A percentile compares a stretch with the other conserved stretches of the same genome.
Evolutionary conservation across 1,140 invertebrate species (phyloP).

Genomic region (Lerema accius): DNA sequence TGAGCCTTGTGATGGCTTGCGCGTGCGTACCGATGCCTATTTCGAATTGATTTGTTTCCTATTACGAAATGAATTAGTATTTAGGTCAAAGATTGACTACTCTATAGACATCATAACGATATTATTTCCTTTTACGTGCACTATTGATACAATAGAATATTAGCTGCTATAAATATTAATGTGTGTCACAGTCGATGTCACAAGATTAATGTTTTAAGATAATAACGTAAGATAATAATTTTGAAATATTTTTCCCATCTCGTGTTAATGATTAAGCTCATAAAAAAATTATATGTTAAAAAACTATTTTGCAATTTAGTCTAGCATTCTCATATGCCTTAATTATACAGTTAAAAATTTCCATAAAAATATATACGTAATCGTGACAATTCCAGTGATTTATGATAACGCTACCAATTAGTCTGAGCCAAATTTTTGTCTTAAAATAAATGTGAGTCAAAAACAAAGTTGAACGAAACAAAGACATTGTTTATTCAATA

Average conservation of each 20-base stretch:
- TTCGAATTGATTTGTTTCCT: conserved; percentile 68
- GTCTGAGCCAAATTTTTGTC: background rate
- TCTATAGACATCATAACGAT: conserved; percentile 1
- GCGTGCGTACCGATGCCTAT: conserved; percentile 62
- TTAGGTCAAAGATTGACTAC: conserved; percentile 24
- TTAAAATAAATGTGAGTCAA: background rate
- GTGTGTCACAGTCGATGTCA: background rate
- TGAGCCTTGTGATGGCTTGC: conserved; percentile 49
- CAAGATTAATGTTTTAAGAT: too few relatives aligned
- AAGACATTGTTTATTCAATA: background rate
- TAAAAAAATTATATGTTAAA: too few relatives aligned
- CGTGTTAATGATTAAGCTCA: too few relatives aligned
- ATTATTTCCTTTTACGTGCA: conserved; percentile 24
- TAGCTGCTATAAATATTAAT: background rate
- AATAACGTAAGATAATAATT: too few relatives aligned
- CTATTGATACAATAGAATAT: conserved; percentile 7
- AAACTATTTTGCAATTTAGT: too few relatives aligned
- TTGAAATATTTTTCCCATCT: too few relatives aligned
- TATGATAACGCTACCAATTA: background rate
- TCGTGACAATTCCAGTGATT: background rate
- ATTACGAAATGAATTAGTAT: conserved; percentile 38
- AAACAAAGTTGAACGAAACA: background rate
- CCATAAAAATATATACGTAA: background rate
- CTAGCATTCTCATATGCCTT: too few relatives aligned
- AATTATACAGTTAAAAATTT: too few relatives aligned